Conservation (phyloP, 2,888 invertebrate species). For the Tenthredo distinguenda region DNA sequence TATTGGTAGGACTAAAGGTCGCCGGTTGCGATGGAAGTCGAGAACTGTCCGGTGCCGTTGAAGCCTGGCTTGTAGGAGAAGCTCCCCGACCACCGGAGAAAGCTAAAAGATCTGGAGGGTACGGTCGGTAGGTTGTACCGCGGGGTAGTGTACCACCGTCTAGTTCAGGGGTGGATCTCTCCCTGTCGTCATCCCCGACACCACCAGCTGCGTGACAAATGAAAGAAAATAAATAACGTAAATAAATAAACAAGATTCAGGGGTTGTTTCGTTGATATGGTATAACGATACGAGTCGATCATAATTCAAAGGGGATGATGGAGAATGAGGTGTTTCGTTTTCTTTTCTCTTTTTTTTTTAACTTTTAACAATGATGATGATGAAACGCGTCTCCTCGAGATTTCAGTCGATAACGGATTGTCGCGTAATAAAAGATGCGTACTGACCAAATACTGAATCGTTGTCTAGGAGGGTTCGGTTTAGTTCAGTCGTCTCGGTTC, state of each 20-base stretch:
- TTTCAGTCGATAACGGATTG: constrained; percentile 64
- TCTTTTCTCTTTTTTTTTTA: constrained; percentile 31
- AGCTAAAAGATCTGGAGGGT: constrained; percentile 90
- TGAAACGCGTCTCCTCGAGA: neutral
- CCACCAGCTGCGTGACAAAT: constrained; percentile 77
- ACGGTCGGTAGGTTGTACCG: constrained; percentile 82
- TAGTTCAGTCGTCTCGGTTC: constrained; percentile 90
- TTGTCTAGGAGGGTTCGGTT: constrained; percentile 90
- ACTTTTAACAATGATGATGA: neutral
- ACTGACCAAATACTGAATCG: constrained; percentile 89
- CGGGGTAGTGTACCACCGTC: constrained; percentile 81
- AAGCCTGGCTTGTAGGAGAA: constrained; percentile 84
- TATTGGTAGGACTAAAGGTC: constrained; percentile 80
- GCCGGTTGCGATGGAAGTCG: constrained; percentile 79
- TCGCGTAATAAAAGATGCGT: constrained; percentile 72
- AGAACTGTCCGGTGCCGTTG: constrained; percentile 88
- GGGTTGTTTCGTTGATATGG: neutral
- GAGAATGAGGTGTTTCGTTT: neutral
- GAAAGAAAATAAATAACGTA: constrained; percentile 65
- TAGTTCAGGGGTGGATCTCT: constrained; percentile 62
- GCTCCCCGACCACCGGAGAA: constrained; percentile 84
- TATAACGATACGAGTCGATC: neutral
- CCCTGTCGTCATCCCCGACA: constrained; percentile 65
- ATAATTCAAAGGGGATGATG: neutral
- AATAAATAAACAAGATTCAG: constrained; percentile 49